Conservation (phyloP, 2,888 invertebrate genomes). For the Podotricha telesiphe region DNA sequence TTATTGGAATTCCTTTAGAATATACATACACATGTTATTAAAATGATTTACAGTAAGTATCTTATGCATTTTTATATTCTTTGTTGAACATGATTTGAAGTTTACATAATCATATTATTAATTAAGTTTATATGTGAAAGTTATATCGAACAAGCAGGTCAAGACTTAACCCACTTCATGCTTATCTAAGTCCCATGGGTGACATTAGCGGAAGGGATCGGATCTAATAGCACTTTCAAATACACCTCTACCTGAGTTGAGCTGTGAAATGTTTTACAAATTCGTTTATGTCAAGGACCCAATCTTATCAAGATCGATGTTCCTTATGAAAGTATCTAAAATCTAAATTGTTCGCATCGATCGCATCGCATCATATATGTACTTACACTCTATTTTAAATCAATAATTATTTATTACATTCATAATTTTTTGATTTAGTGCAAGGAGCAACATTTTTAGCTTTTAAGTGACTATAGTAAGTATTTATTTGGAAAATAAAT, state of each 20-base stretch:
- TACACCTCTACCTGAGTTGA: conserved; percentile 32
- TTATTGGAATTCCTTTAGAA: not conserved
- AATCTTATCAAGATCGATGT: conserved; percentile 22
- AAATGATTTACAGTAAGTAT: no score
- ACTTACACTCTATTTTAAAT: not conserved
- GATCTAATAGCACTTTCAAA: conserved; percentile 39
- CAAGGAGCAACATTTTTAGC: no score
- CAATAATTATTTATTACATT: not conserved
- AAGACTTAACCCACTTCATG: conserved; percentile 39
- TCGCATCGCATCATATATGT: no score
- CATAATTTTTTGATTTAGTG: no score
- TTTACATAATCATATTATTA: not conserved
- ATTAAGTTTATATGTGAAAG: not conserved
- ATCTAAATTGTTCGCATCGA: no score
- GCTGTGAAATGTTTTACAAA: conserved; percentile 41
- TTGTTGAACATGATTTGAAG: no score
- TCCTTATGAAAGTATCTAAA: not conserved
- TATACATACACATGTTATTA: not conserved
- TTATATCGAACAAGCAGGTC: conserved; percentile 24
- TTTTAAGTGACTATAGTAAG: no score
- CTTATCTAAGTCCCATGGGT: conserved; percentile 41
- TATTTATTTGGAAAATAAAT: no score
- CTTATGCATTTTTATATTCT: not conserved
- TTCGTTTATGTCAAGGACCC: conserved; percentile 35
- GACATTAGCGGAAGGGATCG: conserved; percentile 40